Percentiles rank a stretch among this genome's conserved stretches.
Conservation (phyloP, 2,888 invertebrate species). For the Acleris cristana region DNA sequence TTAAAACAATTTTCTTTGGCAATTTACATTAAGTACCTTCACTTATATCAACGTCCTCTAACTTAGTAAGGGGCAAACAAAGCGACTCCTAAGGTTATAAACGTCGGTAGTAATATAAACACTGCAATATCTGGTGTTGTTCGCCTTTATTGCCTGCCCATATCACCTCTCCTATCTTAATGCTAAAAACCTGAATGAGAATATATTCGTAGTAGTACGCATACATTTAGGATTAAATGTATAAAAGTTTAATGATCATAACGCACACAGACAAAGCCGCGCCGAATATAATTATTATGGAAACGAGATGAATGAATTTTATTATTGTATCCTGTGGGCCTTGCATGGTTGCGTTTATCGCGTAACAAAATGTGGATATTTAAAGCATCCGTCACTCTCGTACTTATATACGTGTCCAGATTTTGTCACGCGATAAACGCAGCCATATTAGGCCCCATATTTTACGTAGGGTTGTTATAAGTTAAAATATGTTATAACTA, state of each 20-base stretch:
- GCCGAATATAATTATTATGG: slow-evolving; percentile 52
- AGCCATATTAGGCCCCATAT: too few species aligned
- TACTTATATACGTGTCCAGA: too few species aligned
- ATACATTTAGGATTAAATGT: slow-evolving; percentile 37
- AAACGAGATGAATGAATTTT: slow-evolving; percentile 61
- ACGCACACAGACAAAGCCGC: slow-evolving; percentile 53
- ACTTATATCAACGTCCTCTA: neutral
- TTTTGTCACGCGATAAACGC: too few species aligned
- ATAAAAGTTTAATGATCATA: slow-evolving; percentile 50
- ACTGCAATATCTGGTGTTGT: slow-evolving; percentile 12
- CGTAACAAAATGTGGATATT: too few species aligned
- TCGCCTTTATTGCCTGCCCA: slow-evolving; percentile 11
- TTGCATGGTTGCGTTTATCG: too few species aligned
- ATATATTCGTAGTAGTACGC: slow-evolving; percentile 30
- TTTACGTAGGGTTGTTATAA: too few species aligned
- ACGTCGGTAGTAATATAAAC: neutral
- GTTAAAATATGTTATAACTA: too few species aligned
- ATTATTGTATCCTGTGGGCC: slow-evolving; percentile 48
- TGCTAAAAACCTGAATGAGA: slow-evolving; percentile 33
- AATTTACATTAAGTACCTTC: neutral
- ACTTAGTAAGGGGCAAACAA: neutral
- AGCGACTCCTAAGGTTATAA: neutral
- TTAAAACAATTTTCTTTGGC: too few species aligned
- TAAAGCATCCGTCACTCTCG: too few species aligned
- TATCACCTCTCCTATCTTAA: slow-evolving; percentile 29